Evolutionary conservation across 2,888 invertebrate species (phyloP).

Genomic region (Leucophenga maculata): DNA sequence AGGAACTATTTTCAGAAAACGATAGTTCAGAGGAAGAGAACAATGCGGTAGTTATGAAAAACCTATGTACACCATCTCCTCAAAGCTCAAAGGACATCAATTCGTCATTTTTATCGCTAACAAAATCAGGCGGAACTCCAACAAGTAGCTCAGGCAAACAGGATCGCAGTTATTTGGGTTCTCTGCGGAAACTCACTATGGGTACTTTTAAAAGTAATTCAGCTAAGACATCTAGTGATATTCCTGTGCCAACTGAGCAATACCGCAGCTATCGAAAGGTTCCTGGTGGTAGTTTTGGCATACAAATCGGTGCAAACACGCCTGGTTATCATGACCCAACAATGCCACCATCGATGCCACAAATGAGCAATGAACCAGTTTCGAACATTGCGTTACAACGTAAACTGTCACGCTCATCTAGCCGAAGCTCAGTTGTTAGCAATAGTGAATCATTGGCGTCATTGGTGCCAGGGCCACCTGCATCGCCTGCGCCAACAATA

Average conservation of each 20-base stretch:
- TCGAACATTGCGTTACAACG: constrained; percentile 35
- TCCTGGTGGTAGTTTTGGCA: constrained; percentile 74
- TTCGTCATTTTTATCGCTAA: constrained; percentile 37
- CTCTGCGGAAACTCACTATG: constrained; percentile 80
- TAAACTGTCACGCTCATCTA: constrained; percentile 60
- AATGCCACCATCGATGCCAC: constrained; percentile 47
- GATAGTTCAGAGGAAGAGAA: constrained; percentile 76
- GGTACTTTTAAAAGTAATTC: constrained; percentile 71
- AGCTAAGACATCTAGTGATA: constrained; percentile 73
- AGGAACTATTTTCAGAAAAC: constrained; percentile 75
- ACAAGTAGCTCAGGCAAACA: constrained; percentile 59
- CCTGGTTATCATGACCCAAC: constrained; percentile 63
- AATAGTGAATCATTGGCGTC: constrained; percentile 42
- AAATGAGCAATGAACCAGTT: constrained; percentile 17
- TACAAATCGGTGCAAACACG: constrained; percentile 71
- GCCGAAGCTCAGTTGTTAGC: constrained; percentile 59
- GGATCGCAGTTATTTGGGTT: constrained; percentile 76
- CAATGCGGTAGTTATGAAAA: constrained; percentile 61
- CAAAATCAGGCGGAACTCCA: constrained; percentile 45
- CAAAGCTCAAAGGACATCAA: constrained; percentile 54
- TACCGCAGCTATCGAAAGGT: constrained; percentile 83
- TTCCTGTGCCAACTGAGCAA: constrained; percentile 85
- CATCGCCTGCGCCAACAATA: constrained; percentile 60
- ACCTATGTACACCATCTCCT: constrained; percentile 68
- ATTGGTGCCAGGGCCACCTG: constrained; percentile 54